Base-by-base conservation (phyloP, 2,797 vertebrate species). In the Decapterus maruadsi region DNA sequence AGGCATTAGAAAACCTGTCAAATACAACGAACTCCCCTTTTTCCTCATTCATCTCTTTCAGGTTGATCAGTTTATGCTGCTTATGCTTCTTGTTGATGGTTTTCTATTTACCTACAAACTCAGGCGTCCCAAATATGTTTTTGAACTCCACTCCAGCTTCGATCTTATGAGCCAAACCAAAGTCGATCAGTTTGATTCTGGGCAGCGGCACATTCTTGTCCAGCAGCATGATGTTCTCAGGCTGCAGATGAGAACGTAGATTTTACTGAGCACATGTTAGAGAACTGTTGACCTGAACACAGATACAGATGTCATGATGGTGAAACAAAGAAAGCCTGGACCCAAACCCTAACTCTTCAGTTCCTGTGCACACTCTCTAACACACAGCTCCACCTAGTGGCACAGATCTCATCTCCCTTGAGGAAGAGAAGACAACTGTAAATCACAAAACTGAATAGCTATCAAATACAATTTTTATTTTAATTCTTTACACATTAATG, bases 201-300 rank as follows among this genome's bases (percentile, higher is more conserved):
- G 98, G 97, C 80, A 97, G 64, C 20, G 96, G 94, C 54, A 95
- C 95, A 26, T 96, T 96, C 90, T 98, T 98, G 92, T 99, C 97
- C 73, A 99, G 93, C 77, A 99, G 94, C 98, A 99, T 99, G 40
- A 99, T 98, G 89, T 99, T 99, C 89, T 99, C 98, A 88, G 98
- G 98, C 98, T 99, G 90, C 79, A 89, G 91, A 83, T 0, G 19
- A 48, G 4, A 62, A 7, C 80, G 0, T 45, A 16, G 58, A 8
- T 1, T 36, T 65, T 12, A 48, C 40, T 40, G 17, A 67, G 8
- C 60, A 48, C 8, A 19, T 56, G 54, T 16, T 19, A 43, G 6
- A 66, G 38, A n/a, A 43, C 31, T 12, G 19, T 9, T 4, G 4
- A 1, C 20, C 6, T 11, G 8, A 5, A 70, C 10, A n/a, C 12